Percentiles rank a stretch among this genome's conserved stretches.
Evolutionary conservation across 2,113 vertebrate genomes (phyloP).

Genomic region (Sturnira hondurensis): DNA sequence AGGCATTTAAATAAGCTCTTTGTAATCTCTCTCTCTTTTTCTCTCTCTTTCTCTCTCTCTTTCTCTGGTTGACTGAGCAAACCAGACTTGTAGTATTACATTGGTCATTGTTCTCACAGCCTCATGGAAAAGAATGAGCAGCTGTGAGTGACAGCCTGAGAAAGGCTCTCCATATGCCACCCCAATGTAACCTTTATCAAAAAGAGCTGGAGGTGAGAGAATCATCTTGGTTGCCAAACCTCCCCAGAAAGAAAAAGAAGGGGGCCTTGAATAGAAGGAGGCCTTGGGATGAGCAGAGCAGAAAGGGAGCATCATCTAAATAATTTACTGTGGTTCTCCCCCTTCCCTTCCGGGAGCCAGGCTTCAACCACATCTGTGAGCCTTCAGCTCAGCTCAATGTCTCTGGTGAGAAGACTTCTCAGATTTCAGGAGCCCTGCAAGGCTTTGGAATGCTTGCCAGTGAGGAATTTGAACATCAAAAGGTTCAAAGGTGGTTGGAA

Average conservation of each 20-base stretch:
- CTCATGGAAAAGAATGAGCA: conserved; percentile 56
- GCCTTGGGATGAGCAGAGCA: neutral
- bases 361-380: conserved; percentile 64
- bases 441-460: conserved; percentile 64
- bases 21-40: conserved; percentile 23
- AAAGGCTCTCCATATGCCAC: neutral
- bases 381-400: conserved; percentile 51
- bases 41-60: neutral
- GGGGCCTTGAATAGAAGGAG: neutral
- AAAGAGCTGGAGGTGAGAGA: neutral
- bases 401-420: conserved; percentile 64
- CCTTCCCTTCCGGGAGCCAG: conserved; percentile 6
- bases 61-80: conserved; percentile 46
- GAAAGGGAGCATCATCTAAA: neutral
- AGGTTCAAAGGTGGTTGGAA: conserved; percentile 71
- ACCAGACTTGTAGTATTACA: conserved; percentile 2
- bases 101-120: conserved; percentile 51
- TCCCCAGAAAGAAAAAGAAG: neutral
- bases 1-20: conserved; percentile 63
- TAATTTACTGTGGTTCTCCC: neutral
- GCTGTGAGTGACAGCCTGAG: conserved; percentile 55
- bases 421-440: conserved; percentile 73
- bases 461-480: conserved; percentile 74
- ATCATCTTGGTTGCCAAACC: neutral
- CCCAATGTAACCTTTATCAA: neutral